Percentiles rank a stretch among this genome's conserved stretches.
phyloP scores from a whole-genome alignment of 2,888 invertebrate species.

The Eremobia ochroleuca region DNA sequence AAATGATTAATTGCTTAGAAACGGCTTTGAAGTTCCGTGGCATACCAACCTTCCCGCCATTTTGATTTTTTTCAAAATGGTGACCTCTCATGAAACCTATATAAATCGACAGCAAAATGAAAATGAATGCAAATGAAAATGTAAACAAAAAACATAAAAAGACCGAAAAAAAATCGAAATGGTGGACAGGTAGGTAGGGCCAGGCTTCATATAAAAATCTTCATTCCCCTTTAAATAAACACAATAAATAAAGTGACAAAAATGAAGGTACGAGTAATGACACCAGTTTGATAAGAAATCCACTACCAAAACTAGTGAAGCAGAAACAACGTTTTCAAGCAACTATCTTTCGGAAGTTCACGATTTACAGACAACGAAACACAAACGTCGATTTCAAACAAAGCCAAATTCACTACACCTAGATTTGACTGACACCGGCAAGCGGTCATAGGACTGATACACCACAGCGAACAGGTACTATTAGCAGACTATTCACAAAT shows the following conservation, averaged over 20 bases:
- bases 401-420: conserved; percentile 21
- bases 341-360: background rate
- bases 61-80: background rate
- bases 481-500: conserved; percentile 39
- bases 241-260: background rate
- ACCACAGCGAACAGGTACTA: conserved; percentile 39
- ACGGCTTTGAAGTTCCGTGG: background rate
- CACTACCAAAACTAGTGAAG: background rate
- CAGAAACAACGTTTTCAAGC: conserved; percentile 2
- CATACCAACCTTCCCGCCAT: background rate
- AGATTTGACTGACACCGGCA: conserved; percentile 16
- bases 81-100: background rate
- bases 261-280: no score
- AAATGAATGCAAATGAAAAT: no score
- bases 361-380: background rate
- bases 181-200: no score
- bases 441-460: conserved; percentile 31
- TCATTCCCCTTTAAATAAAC: background rate
- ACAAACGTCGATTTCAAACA: conserved; percentile 34
- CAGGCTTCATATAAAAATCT: no score
- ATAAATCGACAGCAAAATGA: background rate
- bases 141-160: background rate
- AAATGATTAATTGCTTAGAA: background rate
- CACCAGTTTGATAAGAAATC: background rate
- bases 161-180: background rate